Evolutionary conservation across 2,113 vertebrate genomes (phyloP).

Genomic region (Ochotona princeps): DNA sequence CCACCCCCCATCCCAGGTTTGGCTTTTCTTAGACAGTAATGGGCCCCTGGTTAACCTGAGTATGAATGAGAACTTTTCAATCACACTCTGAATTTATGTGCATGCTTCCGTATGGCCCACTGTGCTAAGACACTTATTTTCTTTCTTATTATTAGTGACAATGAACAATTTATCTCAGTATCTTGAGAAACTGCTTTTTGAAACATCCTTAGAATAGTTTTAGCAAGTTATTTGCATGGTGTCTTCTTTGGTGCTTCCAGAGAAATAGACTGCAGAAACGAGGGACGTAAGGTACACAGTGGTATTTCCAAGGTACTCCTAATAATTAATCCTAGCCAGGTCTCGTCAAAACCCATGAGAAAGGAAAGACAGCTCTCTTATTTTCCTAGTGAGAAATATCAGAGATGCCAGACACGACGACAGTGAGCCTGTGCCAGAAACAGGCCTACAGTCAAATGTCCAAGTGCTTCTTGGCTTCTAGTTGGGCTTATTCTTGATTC

Average conservation of each 20-base stretch:
- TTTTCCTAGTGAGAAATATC: not conserved
- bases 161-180: not conserved
- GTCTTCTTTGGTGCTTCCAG: constrained; percentile 1
- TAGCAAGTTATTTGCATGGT: constrained; percentile 25
- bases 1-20: not conserved
- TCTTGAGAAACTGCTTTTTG: not conserved
- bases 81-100: not conserved
- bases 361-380: not conserved
- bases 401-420: not conserved
- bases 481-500: not conserved
- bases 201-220: constrained; percentile 39
- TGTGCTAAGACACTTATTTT: constrained; percentile 1
- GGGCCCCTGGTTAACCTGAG: not conserved
- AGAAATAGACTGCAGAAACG: not conserved
- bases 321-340: constrained; percentile 16
- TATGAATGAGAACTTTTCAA: not conserved
- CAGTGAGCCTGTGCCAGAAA: not conserved
- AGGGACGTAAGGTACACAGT: not conserved
- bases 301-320: constrained; percentile 37
- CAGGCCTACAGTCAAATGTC: not conserved
- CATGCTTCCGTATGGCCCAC: not conserved
- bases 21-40: not conserved
- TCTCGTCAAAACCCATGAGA: constrained; percentile 11
- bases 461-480: not conserved
- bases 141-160: not conserved